These are phyloP conservation scores for Lepidocyrtinus sp. DNA, from an alignment of 2,888 invertebrate species.

Conservation along the genomic window DNA sequence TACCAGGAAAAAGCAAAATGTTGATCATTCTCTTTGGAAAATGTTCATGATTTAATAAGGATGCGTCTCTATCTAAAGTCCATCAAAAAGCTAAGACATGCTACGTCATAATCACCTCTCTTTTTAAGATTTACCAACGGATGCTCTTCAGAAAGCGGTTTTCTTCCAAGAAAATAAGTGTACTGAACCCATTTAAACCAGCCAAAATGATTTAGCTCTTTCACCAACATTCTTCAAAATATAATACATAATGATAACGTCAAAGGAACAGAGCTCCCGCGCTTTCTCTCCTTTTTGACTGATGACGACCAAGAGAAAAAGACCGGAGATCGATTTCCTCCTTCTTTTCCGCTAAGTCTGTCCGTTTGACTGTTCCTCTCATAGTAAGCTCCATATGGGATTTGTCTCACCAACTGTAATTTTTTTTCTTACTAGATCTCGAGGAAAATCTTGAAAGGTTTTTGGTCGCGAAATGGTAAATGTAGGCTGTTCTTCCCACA, in stretches of 20 bases:
- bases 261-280: background rate
- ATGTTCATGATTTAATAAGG: background rate
- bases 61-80: conserved; percentile 1
- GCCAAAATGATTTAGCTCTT: background rate
- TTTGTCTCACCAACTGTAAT: background rate
- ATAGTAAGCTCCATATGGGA: conserved; percentile 3
- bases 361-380: background rate
- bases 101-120: conserved; percentile 11
- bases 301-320: conserved; percentile 38
- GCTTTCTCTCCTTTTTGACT: conserved; percentile 34
- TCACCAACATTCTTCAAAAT: background rate
- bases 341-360: conserved; percentile 45
- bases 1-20: too few species aligned
- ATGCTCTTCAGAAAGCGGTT: background rate
- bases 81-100: background rate
- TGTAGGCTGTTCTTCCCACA: background rate
- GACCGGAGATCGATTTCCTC: conserved; percentile 58
- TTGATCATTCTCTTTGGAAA: background rate
- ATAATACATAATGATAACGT: conserved; percentile 10
- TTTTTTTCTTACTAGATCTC: background rate
- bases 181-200: background rate
- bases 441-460: background rate
- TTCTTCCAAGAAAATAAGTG: background rate
- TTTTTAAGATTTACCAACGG: background rate
- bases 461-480: background rate